phyloP scores from a whole-genome alignment of 2,113 vertebrate genomes.

The Paralichthys olivaceus region DNA sequence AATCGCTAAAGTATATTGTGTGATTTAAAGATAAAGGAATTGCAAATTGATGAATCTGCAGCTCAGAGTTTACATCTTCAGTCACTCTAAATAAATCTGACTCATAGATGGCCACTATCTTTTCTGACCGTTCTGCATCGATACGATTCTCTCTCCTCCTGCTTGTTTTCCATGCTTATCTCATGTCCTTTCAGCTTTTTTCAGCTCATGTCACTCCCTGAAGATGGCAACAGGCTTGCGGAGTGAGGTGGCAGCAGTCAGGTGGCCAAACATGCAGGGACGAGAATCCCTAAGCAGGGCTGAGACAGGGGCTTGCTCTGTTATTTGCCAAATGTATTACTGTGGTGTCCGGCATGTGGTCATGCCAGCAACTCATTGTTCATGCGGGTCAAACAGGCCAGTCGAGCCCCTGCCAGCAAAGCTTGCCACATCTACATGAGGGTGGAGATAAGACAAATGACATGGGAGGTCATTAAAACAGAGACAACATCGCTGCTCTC shows the following conservation, averaged over 20 bases:
- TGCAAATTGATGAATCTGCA: not conserved
- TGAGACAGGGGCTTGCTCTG: slow-evolving; percentile 21
- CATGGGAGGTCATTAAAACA: slow-evolving; percentile 72
- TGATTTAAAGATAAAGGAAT: slow-evolving; percentile 15
- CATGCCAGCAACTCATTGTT: slow-evolving; percentile 39
- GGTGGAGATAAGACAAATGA: slow-evolving; percentile 55
- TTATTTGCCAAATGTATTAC: slow-evolving; percentile 36
- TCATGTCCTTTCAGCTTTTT: slow-evolving; percentile 8
- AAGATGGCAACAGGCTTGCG: slow-evolving; percentile 26
- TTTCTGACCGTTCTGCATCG: slow-evolving; percentile 27
- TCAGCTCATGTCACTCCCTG: slow-evolving; percentile 38
- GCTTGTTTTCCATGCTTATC: slow-evolving; percentile 27
- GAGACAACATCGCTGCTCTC: slow-evolving; percentile 49
- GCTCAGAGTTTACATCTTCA: slow-evolving; percentile 20
- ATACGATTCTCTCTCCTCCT: slow-evolving; percentile 2
- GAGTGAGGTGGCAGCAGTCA: slow-evolving; percentile 16
- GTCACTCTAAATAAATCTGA: slow-evolving; percentile 39
- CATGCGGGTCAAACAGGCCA: slow-evolving; percentile 30
- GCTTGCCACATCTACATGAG: slow-evolving; percentile 39
- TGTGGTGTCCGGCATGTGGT: slow-evolving; percentile 17
- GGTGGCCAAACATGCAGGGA: slow-evolving; percentile 31
- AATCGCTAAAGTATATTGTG: not conserved
- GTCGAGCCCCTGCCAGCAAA: slow-evolving; percentile 19
- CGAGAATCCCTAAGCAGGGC: slow-evolving; percentile 3
- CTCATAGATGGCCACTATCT: slow-evolving; percentile 17